Base-by-base conservation (phyloP, 1,140 invertebrate genomes). In the Pentalonia nigronervosa region DNA sequence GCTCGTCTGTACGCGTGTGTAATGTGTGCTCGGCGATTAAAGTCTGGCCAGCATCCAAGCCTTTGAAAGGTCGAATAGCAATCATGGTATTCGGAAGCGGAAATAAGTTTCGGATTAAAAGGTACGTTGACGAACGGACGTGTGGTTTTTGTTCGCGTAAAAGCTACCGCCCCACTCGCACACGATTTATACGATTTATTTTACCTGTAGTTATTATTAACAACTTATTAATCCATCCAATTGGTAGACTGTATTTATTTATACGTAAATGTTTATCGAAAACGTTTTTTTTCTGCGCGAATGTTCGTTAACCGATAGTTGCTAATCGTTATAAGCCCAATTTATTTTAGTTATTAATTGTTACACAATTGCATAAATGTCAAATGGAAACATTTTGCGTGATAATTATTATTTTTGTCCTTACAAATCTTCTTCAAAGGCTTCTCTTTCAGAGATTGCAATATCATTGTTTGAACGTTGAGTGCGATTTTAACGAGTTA, bases 1-100 rank as follows among this genome's bases (percentile, higher is more conserved):
- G 34, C n/a, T 84, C 34, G 81, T 36, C 36, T 17, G 41, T 25
- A 25, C 36, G 36, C 20, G 88, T 56, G 48, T 48, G 34, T 36
- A n/a, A 81, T 81, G 91, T 30, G 76, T 53, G 76, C 53, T 53
- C 17, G 93, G 48, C 48, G 14, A 34, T 76, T n/a, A 7, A 14
- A 14, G n/a, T 94, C 94, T 94, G 94, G 95, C 95, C 9, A 7
- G 50, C 41, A 60, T n/a, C 60, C 30, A 9, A 76, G 14, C 36
- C 6, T 90, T 45, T 67, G 53, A 60, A 47, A 56, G 23, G 25
- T 34, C 95, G 96, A 6, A 76, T 76, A 17, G 14, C 14, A 76
- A n/a, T 95, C 94, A 96, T 96, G 96, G 96, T 96, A 93, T 96
- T 96, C 94, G 96, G 96, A 84, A 96, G 96, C 94, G 95, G 95